Conservation (phyloP, 2,797 vertebrate genomes). For the Hephaestus fuliginosus region DNA sequence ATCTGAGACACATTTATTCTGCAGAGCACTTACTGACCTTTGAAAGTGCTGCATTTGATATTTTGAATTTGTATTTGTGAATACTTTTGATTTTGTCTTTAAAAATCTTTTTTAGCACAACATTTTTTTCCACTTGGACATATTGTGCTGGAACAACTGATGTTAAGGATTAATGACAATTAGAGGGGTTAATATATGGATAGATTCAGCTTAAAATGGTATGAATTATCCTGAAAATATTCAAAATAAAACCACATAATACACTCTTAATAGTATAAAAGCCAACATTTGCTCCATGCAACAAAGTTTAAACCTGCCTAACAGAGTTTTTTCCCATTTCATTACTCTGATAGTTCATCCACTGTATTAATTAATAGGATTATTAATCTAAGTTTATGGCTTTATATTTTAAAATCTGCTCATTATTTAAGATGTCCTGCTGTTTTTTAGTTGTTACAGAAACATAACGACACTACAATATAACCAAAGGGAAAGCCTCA, state of each 20-base stretch:
- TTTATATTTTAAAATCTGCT: not conserved
- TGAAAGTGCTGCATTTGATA: not conserved
- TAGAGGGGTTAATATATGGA: not conserved
- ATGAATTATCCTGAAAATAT: not conserved
- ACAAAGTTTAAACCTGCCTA: not conserved
- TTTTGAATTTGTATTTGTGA: no score
- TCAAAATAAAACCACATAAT: not conserved
- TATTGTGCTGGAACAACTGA: no score
- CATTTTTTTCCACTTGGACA: no score
- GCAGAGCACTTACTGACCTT: conserved; percentile 40
- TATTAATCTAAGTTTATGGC: not conserved
- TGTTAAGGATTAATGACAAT: no score
- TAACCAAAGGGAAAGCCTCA: not conserved
- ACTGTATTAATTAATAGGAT: not conserved
- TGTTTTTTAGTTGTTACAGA: not conserved
- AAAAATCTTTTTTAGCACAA: no score
- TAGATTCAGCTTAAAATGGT: not conserved
- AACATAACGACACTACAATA: no score
- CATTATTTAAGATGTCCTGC: not conserved
- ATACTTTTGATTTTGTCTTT: no score
- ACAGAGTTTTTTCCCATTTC: no score
- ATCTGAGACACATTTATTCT: not conserved
- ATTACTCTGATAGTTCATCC: not conserved
- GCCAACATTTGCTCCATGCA: not conserved
- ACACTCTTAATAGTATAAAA: not conserved